phyloP scores from a whole-genome alignment of 2,888 invertebrate genomes.

The Meteorus colon region DNA sequence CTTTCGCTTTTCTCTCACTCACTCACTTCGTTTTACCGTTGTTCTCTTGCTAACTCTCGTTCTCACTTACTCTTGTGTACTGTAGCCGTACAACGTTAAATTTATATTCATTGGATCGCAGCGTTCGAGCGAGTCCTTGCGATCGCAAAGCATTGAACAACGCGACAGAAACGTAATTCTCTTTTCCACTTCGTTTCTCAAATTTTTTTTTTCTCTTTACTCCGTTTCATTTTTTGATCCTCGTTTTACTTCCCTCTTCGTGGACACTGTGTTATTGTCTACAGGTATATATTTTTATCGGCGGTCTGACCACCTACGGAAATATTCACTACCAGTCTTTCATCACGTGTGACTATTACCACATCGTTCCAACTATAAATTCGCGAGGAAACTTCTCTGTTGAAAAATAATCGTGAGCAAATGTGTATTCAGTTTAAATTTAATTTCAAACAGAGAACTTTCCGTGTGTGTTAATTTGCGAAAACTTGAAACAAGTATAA shows the following conservation, averaged over 20 bases:
- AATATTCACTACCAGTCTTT: constrained; percentile 70
- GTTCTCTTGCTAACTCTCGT: background rate
- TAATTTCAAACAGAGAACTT: constrained; percentile 26
- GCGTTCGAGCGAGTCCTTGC: constrained; percentile 32
- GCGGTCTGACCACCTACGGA: constrained; percentile 50
- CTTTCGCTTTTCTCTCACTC: constrained; percentile 10
- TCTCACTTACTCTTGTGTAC: constrained; percentile 1
- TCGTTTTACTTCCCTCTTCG: constrained; percentile 47
- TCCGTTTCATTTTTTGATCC: constrained; percentile 24
- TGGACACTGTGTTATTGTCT: constrained; percentile 67
- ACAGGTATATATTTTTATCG: constrained; percentile 48
- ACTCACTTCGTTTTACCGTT: background rate
- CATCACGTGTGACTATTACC: constrained; percentile 38
- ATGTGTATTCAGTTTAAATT: constrained; percentile 21
- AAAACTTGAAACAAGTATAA: constrained; percentile 43
- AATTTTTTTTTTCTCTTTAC: constrained; percentile 33
- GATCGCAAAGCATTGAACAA: constrained; percentile 41
- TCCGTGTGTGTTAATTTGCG: constrained; percentile 36
- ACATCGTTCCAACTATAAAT: constrained; percentile 3
- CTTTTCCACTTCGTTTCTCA: constrained; percentile 35
- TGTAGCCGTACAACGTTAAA: constrained; percentile 28
- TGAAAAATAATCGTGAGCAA: constrained; percentile 35
- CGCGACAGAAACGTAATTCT: constrained; percentile 37
- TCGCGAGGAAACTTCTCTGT: constrained; percentile 33
- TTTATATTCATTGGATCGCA: constrained; percentile 46